Evolutionary conservation across 2,113 vertebrate species (phyloP), one percentile per base, ranked within the genome.

Genomic region (Muntiacus reevesi): DNA sequence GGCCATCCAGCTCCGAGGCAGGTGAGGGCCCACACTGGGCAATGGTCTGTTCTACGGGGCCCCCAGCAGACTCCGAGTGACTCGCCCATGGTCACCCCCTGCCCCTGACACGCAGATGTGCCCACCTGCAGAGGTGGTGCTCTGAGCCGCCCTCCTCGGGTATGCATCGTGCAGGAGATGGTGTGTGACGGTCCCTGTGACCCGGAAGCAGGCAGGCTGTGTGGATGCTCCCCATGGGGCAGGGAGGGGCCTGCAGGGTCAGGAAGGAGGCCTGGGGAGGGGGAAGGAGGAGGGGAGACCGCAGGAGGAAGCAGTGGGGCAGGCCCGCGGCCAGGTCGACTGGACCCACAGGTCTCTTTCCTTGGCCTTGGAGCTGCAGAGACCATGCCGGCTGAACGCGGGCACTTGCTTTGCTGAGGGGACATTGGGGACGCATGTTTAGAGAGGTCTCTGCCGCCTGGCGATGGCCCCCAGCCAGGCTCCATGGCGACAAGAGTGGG

Each of bases 1-100:
- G 86, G 99, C 99, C 76, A 99, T 99, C 87, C 99, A 99, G 98
- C 98, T 99, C 47, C 99, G 99, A 0, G 99, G 99, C 97, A 99
- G 99, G 99, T 99, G 95, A 86, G 94, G 76, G 60, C 74, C 9
- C 30, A 23, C 30, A 2, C 1, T 1, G 14, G 57, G 74, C 5
- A 0, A 8, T 57, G 1, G 55, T 50, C 21, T n/a, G 74, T 15
- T 17, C 14, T 4, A 5, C 0, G 14, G 9, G 57, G 85, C 7
- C 27, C 33, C 1, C 1, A 0, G 54, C n/a, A 54, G 52, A 30
- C 40, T 14, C 50, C 3, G 3, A 5, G 14, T 8, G 16, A 36
- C 74, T 79, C 1, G 2, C 47, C 33, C 85, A 55, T 0, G 0
- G 36, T 47, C 23, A 50, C 85, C 57, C 14, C 30, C 45, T 3